Evolutionary conservation across 2,113 vertebrate species (phyloP).

Genomic region (Nipponia nippon): DNA sequence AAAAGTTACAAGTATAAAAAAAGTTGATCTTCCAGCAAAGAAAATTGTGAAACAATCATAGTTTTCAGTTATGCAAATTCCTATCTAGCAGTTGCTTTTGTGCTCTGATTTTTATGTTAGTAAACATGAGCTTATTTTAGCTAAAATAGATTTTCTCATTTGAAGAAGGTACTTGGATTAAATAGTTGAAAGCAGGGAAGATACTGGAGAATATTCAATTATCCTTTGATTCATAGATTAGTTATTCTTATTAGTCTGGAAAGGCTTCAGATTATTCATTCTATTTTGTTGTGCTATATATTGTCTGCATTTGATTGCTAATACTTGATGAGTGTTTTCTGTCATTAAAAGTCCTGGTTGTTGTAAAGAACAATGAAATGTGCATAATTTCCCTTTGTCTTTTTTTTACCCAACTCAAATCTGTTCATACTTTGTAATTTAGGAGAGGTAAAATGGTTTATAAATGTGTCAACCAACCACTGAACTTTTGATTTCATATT

Average conservation of each 20-base stretch:
- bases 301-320: background rate
- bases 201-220: constrained; percentile 10
- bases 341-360: background rate
- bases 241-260: constrained; percentile 25
- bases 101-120: constrained; percentile 20
- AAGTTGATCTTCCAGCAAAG: background rate
- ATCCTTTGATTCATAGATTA: background rate
- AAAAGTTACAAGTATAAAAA: background rate
- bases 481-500: background rate
- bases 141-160: background rate
- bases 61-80: constrained; percentile 18
- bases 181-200: background rate
- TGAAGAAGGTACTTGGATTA: constrained; percentile 20
- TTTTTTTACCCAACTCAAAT: background rate
- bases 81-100: background rate
- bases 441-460: background rate
- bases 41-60: background rate
- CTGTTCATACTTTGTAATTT: background rate
- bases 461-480: background rate
- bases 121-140: background rate
- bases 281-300: background rate
- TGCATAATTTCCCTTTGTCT: background rate
- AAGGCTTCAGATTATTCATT: constrained; percentile 4
- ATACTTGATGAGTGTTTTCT: background rate
- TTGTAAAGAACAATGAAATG: background rate